Percentiles rank a stretch among this genome's conserved stretches.
Conservation (phyloP, 2,113 vertebrate genomes). For the Furnarius figulus region DNA sequence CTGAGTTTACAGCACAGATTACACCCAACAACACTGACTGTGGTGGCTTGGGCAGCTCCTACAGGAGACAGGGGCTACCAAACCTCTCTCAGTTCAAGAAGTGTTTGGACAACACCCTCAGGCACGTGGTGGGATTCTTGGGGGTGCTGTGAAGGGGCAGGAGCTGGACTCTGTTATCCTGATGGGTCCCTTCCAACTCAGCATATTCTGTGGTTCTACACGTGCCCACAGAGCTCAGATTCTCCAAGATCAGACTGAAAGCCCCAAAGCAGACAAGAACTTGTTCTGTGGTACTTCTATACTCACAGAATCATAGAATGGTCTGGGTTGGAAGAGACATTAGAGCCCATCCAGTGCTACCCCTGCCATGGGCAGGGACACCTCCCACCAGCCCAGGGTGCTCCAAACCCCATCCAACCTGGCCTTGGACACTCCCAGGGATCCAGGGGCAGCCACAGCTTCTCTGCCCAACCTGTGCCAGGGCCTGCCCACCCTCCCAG, state of each 20-base stretch:
- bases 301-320: no score
- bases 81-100: background rate
- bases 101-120: background rate
- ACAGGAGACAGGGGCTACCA: background rate
- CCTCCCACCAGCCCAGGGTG: background rate
- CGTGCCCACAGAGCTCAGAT: background rate
- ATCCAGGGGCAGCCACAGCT: background rate
- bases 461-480: background rate
- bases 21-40: accelerated
- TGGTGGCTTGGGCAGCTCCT: background rate
- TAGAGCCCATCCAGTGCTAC: background rate
- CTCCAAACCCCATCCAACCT: background rate
- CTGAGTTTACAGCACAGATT: accelerated
- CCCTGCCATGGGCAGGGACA: background rate
- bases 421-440: background rate
- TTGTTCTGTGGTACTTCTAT: background rate
- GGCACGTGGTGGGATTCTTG: background rate
- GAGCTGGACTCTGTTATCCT: background rate
- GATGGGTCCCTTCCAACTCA: background rate
- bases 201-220: background rate
- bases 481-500: background rate
- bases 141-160: background rate
- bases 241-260: background rate
- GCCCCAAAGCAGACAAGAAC: background rate
- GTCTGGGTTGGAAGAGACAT: background rate